Percentiles rank a stretch among this genome's conserved stretches.
These are phyloP conservation scores for Semaprochilodus insignis DNA, from an alignment of 2,797 vertebrate species.

Conservation along the genomic window DNA sequence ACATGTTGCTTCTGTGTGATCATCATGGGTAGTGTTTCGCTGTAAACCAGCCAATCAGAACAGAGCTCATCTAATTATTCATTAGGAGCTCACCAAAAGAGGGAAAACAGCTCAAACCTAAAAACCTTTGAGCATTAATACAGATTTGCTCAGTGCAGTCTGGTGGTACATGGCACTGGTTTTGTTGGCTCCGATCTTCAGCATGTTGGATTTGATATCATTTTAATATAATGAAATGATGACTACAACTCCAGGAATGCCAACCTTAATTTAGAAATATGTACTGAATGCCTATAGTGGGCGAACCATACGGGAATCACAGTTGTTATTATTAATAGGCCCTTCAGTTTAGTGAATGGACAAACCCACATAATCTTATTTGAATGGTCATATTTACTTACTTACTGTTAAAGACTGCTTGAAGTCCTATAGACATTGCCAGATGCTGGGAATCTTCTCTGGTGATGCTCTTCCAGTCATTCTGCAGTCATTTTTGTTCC, in stretches of 20 bases:
- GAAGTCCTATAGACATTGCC: neutral
- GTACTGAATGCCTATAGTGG: neutral
- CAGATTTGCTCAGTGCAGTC: neutral
- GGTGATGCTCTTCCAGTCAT: too few species aligned
- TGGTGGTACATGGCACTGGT: neutral
- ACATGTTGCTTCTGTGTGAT: too few species aligned
- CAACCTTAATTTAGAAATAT: too few species aligned
- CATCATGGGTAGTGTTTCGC: too few species aligned
- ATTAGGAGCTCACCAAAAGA: too few species aligned
- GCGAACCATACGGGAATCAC: neutral
- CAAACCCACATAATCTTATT: too few species aligned
- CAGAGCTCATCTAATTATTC: too few species aligned
- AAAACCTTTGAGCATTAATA: neutral
- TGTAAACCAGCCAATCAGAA: too few species aligned
- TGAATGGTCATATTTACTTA: too few species aligned
- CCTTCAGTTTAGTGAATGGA: neutral
- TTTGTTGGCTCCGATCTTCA: neutral
- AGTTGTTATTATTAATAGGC: neutral
- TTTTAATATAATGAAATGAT: neutral
- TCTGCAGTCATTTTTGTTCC: too few species aligned
- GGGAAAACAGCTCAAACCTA: too few species aligned
- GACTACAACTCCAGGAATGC: neutral
- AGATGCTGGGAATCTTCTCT: neutral
- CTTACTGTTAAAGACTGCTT: neutral
- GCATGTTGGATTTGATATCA: too few species aligned